Percentiles rank a stretch among this genome's conserved stretches.
Evolutionary conservation across 2,888 invertebrate species (phyloP).

Genomic region (Spisula subtruncata): DNA sequence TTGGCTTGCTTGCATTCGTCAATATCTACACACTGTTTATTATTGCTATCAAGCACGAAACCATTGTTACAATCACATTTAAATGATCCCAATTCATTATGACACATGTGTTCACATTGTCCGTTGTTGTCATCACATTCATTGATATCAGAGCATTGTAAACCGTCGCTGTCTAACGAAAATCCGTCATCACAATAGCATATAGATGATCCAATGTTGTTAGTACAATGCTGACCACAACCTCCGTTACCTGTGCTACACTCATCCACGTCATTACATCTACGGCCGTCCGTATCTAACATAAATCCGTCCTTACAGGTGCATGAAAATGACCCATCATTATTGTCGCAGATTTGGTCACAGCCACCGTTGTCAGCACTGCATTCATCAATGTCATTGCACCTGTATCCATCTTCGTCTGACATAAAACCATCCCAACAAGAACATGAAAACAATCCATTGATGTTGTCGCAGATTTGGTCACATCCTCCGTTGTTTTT

Average conservation of each 20-base stretch:
- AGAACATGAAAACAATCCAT: not conserved
- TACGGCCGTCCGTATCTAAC: not conserved
- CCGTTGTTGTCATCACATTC: slow-evolving; percentile 12
- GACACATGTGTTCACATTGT: slow-evolving; percentile 9
- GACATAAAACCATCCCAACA: not conserved
- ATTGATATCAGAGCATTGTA: not conserved
- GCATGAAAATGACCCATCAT: not conserved
- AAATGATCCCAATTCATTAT: not conserved
- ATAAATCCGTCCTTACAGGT: not conserved
- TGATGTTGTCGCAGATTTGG: not conserved
- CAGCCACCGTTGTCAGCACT: not conserved
- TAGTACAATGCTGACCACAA: not conserved
- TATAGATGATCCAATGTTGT: not conserved
- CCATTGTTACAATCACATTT: not conserved
- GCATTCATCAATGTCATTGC: slow-evolving; percentile 14
- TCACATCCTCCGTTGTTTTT: not conserved
- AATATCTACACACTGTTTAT: not conserved
- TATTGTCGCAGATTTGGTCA: not conserved
- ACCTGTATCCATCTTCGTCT: not conserved
- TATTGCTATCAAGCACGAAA: not conserved
- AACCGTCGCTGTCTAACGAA: not conserved
- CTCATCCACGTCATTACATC: not conserved
- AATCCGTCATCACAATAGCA: not conserved
- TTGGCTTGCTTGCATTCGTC: slow-evolving; percentile 1
- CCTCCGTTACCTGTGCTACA: not conserved